phyloP scores from a whole-genome alignment of 2,797 vertebrate species.

The Chanos chanos region DNA sequence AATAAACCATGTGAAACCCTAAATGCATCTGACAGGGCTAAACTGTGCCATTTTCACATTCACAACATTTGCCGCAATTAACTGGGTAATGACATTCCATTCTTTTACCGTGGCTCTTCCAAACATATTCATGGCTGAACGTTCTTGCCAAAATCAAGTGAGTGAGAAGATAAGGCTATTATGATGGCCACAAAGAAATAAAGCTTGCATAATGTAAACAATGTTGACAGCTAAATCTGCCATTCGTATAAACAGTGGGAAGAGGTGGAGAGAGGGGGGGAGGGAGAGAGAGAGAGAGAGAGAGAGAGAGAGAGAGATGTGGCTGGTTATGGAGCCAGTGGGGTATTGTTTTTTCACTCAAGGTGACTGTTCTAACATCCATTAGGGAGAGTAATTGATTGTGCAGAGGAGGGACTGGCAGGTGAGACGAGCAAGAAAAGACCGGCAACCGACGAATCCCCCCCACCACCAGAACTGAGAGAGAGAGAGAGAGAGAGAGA shows the following conservation, averaged over 20 bases:
- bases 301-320: neutral
- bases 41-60: neutral
- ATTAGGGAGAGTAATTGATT: too few species aligned
- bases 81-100: neutral
- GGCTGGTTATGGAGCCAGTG: neutral
- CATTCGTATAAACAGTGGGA: neutral
- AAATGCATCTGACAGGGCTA: neutral
- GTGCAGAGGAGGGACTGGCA: too few species aligned
- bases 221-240: constrained; percentile 8
- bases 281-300: neutral
- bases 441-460: neutral
- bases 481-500: neutral
- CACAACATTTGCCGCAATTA: constrained; percentile 1
- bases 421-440: too few species aligned
- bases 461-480: neutral
- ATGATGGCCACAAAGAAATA: neutral
- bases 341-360: too few species aligned
- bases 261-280: neutral
- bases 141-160: constrained; percentile 4
- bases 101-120: neutral
- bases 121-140: neutral
- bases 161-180: neutral
- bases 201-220: constrained; percentile 3
- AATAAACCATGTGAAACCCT: too few species aligned
- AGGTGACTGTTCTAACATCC: too few species aligned